A percentile compares a stretch with the other conserved stretches of the same genome.
phyloP scores from a whole-genome alignment of 2,113 vertebrate species.

The Microcebus ravelobensis region DNA sequence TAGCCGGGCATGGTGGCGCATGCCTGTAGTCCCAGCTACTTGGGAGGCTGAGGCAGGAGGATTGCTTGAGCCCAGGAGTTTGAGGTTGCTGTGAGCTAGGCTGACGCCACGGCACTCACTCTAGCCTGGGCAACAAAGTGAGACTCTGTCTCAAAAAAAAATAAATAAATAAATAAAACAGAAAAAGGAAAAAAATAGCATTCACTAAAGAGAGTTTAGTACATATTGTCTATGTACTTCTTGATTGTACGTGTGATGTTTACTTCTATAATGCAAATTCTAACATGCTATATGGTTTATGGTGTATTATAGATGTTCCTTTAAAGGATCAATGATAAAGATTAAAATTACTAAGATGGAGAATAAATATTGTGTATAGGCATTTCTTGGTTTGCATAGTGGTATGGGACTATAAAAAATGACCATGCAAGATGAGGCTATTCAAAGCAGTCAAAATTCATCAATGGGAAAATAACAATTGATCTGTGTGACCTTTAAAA shows the following conservation, averaged over 20 bases:
- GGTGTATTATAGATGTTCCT: not conserved
- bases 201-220: not conserved
- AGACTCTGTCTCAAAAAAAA: too few relatives aligned
- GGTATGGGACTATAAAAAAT: not conserved
- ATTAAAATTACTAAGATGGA: not conserved
- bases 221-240: not conserved
- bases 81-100: too few relatives aligned
- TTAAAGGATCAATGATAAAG: not conserved
- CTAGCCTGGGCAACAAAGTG: too few relatives aligned
- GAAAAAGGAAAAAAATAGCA: not conserved
- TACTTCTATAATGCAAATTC: constrained; percentile 5
- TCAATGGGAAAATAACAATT: not conserved
- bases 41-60: too few relatives aligned
- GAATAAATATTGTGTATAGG: not conserved
- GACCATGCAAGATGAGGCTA: not conserved
- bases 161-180: not conserved
- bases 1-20: too few relatives aligned
- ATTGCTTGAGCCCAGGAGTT: too few relatives aligned
- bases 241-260: not conserved
- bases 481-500: not conserved
- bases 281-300: not conserved
- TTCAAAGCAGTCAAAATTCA: not conserved
- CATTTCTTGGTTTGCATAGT: not conserved
- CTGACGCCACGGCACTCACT: too few relatives aligned
- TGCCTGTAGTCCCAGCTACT: too few relatives aligned